Conservation (phyloP, 2,888 invertebrate genomes). For the Euproctis similis region DNA sequence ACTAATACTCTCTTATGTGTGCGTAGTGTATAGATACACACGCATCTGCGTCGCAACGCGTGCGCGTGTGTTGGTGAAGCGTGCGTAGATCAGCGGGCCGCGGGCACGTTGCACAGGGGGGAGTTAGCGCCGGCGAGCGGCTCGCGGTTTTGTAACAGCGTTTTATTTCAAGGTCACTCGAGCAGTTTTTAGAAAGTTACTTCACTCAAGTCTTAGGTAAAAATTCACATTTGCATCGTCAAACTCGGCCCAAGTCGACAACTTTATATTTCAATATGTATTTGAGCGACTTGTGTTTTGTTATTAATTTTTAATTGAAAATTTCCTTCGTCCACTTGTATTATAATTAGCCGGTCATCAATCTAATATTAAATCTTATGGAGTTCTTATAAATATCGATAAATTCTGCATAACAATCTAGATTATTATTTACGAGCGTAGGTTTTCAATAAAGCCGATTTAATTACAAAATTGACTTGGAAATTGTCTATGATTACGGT, state of each 20-base stretch:
- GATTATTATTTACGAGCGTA: too few species aligned
- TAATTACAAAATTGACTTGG: too few species aligned
- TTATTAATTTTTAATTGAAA: constrained; percentile 9
- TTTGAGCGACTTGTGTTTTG: background rate
- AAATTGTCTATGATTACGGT: too few species aligned
- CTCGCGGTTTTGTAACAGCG: constrained; percentile 72
- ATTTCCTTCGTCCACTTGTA: too few species aligned
- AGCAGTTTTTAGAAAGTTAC: constrained; percentile 76
- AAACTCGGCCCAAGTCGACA: constrained; percentile 10
- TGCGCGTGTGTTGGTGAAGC: constrained; percentile 42
- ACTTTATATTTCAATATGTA: constrained; percentile 1
- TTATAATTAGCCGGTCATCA: too few species aligned
- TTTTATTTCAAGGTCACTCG: constrained; percentile 75
- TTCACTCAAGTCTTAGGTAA: constrained; percentile 58
- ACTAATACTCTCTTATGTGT: too few species aligned
- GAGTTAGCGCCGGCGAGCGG: constrained; percentile 61
- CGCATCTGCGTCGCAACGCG: constrained; percentile 32
- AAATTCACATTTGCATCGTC: constrained; percentile 37
- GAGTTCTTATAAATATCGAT: too few species aligned
- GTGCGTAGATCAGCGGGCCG: constrained; percentile 45
- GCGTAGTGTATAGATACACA: constrained; percentile 29
- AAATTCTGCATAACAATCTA: too few species aligned
- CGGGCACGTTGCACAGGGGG: constrained; percentile 46
- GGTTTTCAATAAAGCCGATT: too few species aligned
- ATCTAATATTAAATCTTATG: too few species aligned